A percentile compares a stretch with the other conserved stretches of the same genome.
Evolutionary conservation across 2,797 vertebrate species (phyloP).

Genomic region (Chrysolophus pictus): DNA sequence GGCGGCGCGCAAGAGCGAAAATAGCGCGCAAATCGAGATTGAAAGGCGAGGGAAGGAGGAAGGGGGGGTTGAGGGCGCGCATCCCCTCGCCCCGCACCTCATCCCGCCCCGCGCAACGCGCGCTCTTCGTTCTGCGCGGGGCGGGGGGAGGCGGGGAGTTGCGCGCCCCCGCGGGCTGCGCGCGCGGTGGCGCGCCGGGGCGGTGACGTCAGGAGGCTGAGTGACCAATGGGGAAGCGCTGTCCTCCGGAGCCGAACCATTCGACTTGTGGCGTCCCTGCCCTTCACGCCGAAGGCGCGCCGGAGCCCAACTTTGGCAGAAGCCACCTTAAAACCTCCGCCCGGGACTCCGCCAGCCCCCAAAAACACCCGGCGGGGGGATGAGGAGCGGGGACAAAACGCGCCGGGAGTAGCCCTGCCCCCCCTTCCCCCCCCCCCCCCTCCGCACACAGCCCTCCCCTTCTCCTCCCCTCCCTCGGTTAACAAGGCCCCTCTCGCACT

Average conservation of each 20-base stretch:
- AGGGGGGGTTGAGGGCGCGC: too few species aligned
- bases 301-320: constrained; percentile 94
- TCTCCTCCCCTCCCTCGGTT: constrained; percentile 69
- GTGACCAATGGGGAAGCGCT: constrained; percentile 98
- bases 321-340: constrained; percentile 94
- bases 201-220: constrained; percentile 92
- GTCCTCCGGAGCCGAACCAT: constrained; percentile 98
- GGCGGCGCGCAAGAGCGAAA: too few species aligned
- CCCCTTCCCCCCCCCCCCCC: constrained; percentile 81
- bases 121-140: background rate
- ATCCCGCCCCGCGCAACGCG: background rate
- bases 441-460: constrained; percentile 78
- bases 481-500: constrained; percentile 70
- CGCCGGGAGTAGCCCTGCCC: constrained; percentile 69
- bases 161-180: constrained; percentile 42
- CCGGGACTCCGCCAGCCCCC: constrained; percentile 87
- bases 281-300: constrained; percentile 89
- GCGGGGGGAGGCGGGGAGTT: background rate
- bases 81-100: background rate
- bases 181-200: constrained; percentile 80
- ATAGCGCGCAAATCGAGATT: too few species aligned
- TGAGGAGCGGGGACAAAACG: constrained; percentile 73
- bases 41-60: too few species aligned
- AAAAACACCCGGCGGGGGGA: constrained; percentile 81
- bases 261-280: constrained; percentile 96